Percentiles rank a stretch among this genome's conserved stretches.
These are phyloP conservation scores for Trachythela sp. DNA, from an alignment of 64 coral and sea anemone species.

Conservation along the genomic window DNA sequence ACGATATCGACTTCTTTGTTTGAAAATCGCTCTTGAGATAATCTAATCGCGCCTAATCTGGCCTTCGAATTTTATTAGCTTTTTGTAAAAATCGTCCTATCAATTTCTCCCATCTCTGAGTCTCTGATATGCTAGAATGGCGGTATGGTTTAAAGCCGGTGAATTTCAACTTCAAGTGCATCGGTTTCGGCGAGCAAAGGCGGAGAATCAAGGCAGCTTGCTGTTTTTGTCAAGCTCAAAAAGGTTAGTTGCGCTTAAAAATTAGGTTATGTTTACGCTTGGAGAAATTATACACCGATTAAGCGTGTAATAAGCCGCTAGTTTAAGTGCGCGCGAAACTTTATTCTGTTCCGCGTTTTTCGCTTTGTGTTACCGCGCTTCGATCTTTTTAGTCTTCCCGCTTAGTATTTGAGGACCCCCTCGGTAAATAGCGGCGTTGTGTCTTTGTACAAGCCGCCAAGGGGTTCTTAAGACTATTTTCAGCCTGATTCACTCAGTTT, in stretches of 20 bases:
- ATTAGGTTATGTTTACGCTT: background rate
- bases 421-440: background rate
- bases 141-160: background rate
- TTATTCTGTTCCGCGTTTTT: background rate
- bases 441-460: background rate
- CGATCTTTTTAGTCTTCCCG: background rate
- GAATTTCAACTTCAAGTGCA: background rate
- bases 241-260: background rate
- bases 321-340: background rate
- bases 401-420: background rate
- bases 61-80: background rate
- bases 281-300: background rate
- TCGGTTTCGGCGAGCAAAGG: background rate
- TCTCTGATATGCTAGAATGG: background rate
- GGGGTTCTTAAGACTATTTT: background rate
- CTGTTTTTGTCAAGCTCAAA: background rate
- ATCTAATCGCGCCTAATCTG: background rate
- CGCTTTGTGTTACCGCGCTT: background rate
- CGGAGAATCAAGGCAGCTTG: background rate
- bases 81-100: background rate
- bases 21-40: background rate
- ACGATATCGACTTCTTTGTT: background rate
- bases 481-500: background rate
- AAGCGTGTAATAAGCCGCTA: background rate
- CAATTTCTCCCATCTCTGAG: background rate